Evolutionary conservation across 2,888 invertebrate genomes (phyloP).

Genomic region (Lasiommata megera): DNA sequence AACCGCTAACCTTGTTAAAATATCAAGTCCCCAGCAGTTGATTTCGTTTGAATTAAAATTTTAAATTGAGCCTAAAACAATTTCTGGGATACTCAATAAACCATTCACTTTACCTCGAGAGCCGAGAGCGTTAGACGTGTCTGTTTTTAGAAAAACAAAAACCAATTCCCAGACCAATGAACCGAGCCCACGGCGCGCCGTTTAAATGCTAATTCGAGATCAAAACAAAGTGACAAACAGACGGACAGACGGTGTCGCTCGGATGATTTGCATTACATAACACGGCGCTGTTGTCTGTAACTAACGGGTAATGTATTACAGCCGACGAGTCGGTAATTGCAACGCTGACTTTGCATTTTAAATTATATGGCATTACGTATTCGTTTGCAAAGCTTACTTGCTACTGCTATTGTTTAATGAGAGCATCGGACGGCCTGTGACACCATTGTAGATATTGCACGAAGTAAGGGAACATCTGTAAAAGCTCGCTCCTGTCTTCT

Average conservation of each 20-base stretch:
- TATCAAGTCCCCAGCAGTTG: too few species aligned
- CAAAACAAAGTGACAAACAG: slow-evolving; percentile 36
- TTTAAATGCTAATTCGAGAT: slow-evolving; percentile 38
- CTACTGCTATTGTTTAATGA: not conserved
- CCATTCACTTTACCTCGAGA: not conserved
- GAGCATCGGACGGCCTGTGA: not conserved
- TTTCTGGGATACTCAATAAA: not conserved
- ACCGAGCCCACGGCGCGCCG: slow-evolving; percentile 19
- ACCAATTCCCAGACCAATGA: slow-evolving; percentile 23
- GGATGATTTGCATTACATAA: slow-evolving; percentile 37
- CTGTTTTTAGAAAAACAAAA: slow-evolving; percentile 20
- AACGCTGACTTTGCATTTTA: not conserved
- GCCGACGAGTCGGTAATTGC: not conserved
- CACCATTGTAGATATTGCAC: not conserved
- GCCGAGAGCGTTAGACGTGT: not conserved
- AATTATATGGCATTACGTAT: not conserved
- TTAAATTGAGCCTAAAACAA: too few species aligned
- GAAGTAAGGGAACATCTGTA: too few species aligned
- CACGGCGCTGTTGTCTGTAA: slow-evolving; percentile 19
- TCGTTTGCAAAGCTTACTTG: not conserved
- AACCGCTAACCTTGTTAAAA: too few species aligned
- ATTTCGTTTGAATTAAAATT: too few species aligned
- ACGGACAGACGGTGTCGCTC: slow-evolving; percentile 29
- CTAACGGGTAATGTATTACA: slow-evolving; percentile 6
- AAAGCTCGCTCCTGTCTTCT: too few species aligned